phyloP scores from a whole-genome alignment of 1,140 invertebrate genomes.

The Belonocnema kinseyi region DNA sequence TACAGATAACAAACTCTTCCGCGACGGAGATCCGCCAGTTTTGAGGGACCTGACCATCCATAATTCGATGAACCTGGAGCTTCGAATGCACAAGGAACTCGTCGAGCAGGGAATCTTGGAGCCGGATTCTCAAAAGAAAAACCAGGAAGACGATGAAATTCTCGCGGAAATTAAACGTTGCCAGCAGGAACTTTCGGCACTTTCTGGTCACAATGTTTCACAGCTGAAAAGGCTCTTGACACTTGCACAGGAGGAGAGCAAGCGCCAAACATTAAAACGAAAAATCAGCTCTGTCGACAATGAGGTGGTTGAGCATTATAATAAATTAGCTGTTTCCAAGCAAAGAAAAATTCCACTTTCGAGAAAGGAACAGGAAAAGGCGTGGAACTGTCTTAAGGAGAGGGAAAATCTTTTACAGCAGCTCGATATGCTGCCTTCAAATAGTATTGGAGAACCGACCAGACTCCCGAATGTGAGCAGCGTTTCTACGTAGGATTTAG shows the following conservation, averaged over 20 bases:
- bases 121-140: constrained; percentile 78
- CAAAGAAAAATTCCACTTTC: constrained; percentile 87
- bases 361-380: constrained; percentile 89
- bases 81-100: constrained; percentile 89
- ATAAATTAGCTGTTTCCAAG: constrained; percentile 84
- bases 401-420: constrained; percentile 78
- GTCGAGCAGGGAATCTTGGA: constrained; percentile 91
- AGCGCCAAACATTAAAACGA: constrained; percentile 81
- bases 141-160: constrained; percentile 89
- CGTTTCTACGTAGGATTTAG: neutral
- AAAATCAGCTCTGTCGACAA: constrained; percentile 83
- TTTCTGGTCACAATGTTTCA: constrained; percentile 83
- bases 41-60: constrained; percentile 75
- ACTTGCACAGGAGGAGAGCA: constrained; percentile 80
- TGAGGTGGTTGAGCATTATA: constrained; percentile 88
- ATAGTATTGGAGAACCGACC: constrained; percentile 63
- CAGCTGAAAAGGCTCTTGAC: constrained; percentile 80
- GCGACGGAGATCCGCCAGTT: constrained; percentile 71
- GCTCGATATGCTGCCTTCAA: constrained; percentile 71
- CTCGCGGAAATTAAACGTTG: constrained; percentile 89
- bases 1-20: constrained; percentile 75
- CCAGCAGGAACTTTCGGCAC: constrained; percentile 84
- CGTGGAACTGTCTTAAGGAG: constrained; percentile 81
- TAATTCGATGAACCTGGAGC: constrained; percentile 84
- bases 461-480: constrained; percentile 7